A percentile compares a stretch with the other conserved stretches of the same genome.
Conservation (phyloP, 1,140 invertebrate species). For the Patella vulgata region DNA sequence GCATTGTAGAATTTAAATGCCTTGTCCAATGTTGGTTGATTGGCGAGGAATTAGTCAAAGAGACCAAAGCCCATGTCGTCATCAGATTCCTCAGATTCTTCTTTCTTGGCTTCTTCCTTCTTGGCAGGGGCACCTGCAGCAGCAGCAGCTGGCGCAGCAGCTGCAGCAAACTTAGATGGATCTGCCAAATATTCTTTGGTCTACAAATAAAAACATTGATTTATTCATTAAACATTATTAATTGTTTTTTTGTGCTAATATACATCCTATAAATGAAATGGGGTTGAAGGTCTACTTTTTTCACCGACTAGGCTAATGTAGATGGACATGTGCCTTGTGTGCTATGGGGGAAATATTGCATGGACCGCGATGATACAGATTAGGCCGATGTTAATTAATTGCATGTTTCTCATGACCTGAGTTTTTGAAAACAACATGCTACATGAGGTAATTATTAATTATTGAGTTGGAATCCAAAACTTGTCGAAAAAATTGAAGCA, state of each 20-base stretch:
- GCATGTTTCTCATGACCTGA: no score
- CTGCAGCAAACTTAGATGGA: constrained; percentile 88
- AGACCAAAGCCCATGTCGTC: constrained; percentile 90
- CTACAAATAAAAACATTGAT: constrained; percentile 41
- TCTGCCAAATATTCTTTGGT: constrained; percentile 76
- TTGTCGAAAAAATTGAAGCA: no score
- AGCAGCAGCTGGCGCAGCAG: constrained; percentile 72
- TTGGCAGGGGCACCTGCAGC: constrained; percentile 72
- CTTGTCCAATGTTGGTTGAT: not conserved
- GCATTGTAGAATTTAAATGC: no score
- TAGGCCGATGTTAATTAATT: no score
- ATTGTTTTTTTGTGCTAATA: not conserved
- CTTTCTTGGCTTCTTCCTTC: constrained; percentile 77
- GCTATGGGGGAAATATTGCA: no score
- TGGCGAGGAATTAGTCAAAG: constrained; percentile 64
- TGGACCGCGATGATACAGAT: no score
- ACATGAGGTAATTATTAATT: no score
- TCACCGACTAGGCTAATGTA: no score
- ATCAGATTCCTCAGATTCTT: constrained; percentile 76
- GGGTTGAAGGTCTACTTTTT: not conserved
- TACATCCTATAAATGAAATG: not conserved
- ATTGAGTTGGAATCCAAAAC: no score
- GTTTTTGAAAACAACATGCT: no score
- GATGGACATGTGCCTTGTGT: no score
- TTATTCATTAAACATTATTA: not conserved